These are phyloP conservation scores for Drosophila gaucha DNA, from an alignment of 2,888 invertebrate species.

Conservation along the genomic window DNA sequence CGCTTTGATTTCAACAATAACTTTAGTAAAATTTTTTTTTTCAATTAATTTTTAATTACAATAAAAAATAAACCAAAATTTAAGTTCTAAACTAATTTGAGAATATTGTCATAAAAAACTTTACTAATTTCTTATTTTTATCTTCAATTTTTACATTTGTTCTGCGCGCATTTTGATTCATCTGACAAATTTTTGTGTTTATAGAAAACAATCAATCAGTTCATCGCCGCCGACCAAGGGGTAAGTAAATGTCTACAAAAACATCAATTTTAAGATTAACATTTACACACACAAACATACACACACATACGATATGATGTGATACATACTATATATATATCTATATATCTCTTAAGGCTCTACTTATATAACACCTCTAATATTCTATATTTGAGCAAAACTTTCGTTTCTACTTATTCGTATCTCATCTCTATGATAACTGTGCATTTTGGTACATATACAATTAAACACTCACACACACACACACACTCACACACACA, in stretches of 20 bases:
- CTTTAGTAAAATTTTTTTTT: not conserved
- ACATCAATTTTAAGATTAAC: conserved; percentile 23
- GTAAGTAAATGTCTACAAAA: conserved; percentile 60
- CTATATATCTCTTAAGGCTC: conserved; percentile 23
- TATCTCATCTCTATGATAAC: conserved; percentile 40
- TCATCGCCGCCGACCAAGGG: conserved; percentile 76
- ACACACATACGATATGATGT: conserved; percentile 6
- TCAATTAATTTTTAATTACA: conserved; percentile 20
- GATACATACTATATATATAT: conserved; percentile 4
- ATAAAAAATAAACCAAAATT: conserved; percentile 9
- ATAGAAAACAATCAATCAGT: conserved; percentile 79
- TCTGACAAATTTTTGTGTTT: conserved; percentile 70
- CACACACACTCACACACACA: conserved; percentile 3
- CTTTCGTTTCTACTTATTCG: conserved; percentile 34
- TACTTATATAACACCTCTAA: conserved; percentile 33
- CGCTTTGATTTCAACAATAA: conserved; percentile 27
- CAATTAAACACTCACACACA: not conserved
- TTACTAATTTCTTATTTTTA: conserved; percentile 73
- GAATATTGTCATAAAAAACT: conserved; percentile 26
- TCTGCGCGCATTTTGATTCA: conserved; percentile 72
- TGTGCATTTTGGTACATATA: conserved; percentile 42
- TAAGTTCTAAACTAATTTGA: not conserved
- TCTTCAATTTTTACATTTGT: conserved; percentile 73
- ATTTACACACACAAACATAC: conserved; percentile 7
- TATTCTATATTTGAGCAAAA: conserved; percentile 24